Evolutionary conservation across 2,113 vertebrate species (phyloP), one percentile per base, ranked within the genome.

Genomic region (Falco punctatus): DNA sequence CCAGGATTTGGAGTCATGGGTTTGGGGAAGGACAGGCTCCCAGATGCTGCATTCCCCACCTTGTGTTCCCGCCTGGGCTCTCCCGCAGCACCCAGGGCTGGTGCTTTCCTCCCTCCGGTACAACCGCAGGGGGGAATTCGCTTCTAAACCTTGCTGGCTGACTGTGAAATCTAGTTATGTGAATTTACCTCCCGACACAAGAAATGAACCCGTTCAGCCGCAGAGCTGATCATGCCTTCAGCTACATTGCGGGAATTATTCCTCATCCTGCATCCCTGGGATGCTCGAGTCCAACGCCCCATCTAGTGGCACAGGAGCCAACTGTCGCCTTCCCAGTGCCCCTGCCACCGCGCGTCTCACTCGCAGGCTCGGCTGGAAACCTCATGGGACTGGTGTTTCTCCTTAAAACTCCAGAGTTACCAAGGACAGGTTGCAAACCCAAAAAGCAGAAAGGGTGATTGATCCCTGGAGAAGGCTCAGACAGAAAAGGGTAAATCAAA

Each of bases 271-370:
- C 17, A 12, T 46, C 51, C 5, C 1, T 5, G 22, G 80, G 69
- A 78, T 89, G 89, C 72, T 67, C 22, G 67, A 83, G 74, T 82
- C 74, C 86, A 83, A 93, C 1, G 33, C 95, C 88, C 93, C 94
- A 95, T 94, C 93, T 96, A 92, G 95, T 74, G 94, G 96, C 91
- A 59, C 57, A 67, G 21, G 73, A 92, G 65, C 86, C 9, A 14
- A 75, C 67, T 95, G 92, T 92, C 22, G 14, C n/a, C 14, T 46
- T 62, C 40, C 46, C 15, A 1, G 13, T 5, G 27, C 65, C 40
- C 66, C 32, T 81, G 42, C 9, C 33, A 38, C n/a, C 0, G 1
- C 3, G 1, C 6, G 2, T 19, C 62, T 73, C 0, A 0, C 69
- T 81, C 0, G 0, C 1, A 1, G 57, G 52, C 30, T 32, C 32